A percentile compares a stretch with the other conserved stretches of the same genome.
Conservation (phyloP, 2,797 vertebrate genomes). For the Remorina albescens region DNA sequence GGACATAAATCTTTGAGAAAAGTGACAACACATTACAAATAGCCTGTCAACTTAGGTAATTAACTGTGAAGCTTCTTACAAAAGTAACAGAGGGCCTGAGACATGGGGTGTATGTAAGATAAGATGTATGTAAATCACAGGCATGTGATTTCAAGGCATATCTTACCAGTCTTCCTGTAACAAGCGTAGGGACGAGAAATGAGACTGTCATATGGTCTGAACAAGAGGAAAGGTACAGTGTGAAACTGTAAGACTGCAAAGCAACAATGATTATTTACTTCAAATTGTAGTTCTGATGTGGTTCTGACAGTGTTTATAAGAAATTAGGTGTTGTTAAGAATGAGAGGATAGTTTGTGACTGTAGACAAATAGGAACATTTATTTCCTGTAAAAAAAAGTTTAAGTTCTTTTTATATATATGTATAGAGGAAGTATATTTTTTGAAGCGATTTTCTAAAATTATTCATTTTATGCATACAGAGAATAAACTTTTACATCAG, state of each 20-base stretch:
- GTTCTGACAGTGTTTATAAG: background rate
- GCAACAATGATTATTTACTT: background rate
- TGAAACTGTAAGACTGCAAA: background rate
- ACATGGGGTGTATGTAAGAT: background rate
- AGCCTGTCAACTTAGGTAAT: background rate
- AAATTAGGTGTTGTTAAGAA: no score
- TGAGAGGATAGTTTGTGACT: no score
- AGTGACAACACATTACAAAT: background rate
- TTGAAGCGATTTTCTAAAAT: no score
- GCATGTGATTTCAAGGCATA: conserved; percentile 7
- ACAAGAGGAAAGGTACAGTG: background rate
- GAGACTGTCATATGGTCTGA: background rate
- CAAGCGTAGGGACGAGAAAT: conserved; percentile 37
- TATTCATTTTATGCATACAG: no score
- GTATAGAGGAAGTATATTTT: no score
- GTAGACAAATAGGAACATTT: background rate
- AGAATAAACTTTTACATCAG: no score
- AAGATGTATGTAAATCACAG: background rate
- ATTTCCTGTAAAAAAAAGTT: background rate
- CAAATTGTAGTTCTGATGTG: background rate
- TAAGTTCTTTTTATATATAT: no score
- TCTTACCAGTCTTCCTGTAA: conserved; percentile 50
- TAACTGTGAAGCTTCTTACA: background rate
- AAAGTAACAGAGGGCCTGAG: background rate
- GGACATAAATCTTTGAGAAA: no score